A percentile compares a stretch with the other conserved stretches of the same genome.
phyloP scores from a whole-genome alignment of 2,797 vertebrate species.

The Enteromius argenteus region DNA sequence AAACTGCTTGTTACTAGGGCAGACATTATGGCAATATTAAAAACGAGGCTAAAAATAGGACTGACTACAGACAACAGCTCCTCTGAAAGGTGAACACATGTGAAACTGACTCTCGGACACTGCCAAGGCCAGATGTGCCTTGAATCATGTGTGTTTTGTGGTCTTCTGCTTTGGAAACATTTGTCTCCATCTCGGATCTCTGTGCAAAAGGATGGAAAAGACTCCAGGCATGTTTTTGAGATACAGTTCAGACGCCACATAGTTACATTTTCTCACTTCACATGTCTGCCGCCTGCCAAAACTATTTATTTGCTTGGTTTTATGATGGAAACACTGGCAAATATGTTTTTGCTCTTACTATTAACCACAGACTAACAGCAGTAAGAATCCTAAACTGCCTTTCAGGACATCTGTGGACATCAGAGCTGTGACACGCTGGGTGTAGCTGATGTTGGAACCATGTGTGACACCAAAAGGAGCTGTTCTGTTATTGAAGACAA shows the following conservation, averaged over 20 bases:
- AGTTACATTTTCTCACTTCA: constrained; percentile 50
- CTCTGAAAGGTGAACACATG: constrained; percentile 43
- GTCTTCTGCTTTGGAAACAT: constrained; percentile 55
- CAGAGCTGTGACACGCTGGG: constrained; percentile 92
- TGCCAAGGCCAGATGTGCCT: constrained; percentile 74
- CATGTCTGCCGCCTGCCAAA: constrained; percentile 48
- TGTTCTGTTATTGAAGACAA: constrained; percentile 95
- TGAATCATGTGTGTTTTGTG: constrained; percentile 68
- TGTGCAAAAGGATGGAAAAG: constrained; percentile 46
- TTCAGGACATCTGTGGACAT: constrained; percentile 92
- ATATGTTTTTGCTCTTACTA: constrained; percentile 54
- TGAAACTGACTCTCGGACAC: constrained; percentile 50
- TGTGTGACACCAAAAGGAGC: constrained; percentile 94
- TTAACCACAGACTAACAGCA: constrained; percentile 10
- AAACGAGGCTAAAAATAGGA: constrained; percentile 41
- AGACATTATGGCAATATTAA: constrained; percentile 50
- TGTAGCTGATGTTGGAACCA: constrained; percentile 91
- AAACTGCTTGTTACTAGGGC: constrained; percentile 49
- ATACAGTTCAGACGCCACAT: constrained; percentile 47
- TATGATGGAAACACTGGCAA: constrained; percentile 67
- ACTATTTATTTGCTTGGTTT: constrained; percentile 66
- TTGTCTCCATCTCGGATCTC: constrained; percentile 44
- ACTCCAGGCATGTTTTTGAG: constrained; percentile 46
- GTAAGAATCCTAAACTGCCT: constrained; percentile 24
- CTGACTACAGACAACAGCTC: constrained; percentile 30